A percentile compares a stretch with the other conserved stretches of the same genome.
Evolutionary conservation across 1,140 invertebrate genomes (phyloP).

Genomic region (Ceratoteleas bidentatus): DNA sequence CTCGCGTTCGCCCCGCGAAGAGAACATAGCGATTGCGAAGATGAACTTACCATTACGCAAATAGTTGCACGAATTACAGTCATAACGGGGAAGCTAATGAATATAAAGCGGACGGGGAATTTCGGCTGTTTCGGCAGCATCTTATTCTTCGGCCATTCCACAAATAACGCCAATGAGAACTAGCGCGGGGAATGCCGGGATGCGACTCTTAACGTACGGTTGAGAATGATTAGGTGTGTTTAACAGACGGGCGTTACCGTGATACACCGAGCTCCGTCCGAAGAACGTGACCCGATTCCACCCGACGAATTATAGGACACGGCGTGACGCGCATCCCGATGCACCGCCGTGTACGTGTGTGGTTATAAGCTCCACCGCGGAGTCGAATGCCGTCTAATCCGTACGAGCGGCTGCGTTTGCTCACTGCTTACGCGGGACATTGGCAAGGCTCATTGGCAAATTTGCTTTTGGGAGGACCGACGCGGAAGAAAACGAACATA

Average conservation of each 20-base stretch:
- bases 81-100: too few species aligned
- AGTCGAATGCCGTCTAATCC: slow-evolving; percentile 31
- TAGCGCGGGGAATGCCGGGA: background rate
- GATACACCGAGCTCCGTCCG: slow-evolving; percentile 46
- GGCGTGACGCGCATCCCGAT: slow-evolving; percentile 51
- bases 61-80: too few species aligned
- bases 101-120: too few species aligned
- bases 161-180: slow-evolving; percentile 11
- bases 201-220: slow-evolving; percentile 21
- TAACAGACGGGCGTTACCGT: slow-evolving; percentile 37
- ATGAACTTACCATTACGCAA: too few species aligned
- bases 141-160: too few species aligned
- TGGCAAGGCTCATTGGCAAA: too few species aligned
- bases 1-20: too few species aligned
- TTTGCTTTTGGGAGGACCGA: too few species aligned
- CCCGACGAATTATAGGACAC: slow-evolving; percentile 44
- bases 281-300: slow-evolving; percentile 53
- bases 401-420: slow-evolving; percentile 3
- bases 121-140: too few species aligned
- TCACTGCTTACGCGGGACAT: slow-evolving; percentile 6
- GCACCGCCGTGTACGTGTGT: background rate
- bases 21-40: too few species aligned
- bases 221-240: slow-evolving; percentile 51
- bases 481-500: too few species aligned
- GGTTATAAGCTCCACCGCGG: slow-evolving; percentile 21